These are phyloP conservation scores for Chloroceryle amazona DNA, from an alignment of 2,797 vertebrate species.

Conservation along the genomic window DNA sequence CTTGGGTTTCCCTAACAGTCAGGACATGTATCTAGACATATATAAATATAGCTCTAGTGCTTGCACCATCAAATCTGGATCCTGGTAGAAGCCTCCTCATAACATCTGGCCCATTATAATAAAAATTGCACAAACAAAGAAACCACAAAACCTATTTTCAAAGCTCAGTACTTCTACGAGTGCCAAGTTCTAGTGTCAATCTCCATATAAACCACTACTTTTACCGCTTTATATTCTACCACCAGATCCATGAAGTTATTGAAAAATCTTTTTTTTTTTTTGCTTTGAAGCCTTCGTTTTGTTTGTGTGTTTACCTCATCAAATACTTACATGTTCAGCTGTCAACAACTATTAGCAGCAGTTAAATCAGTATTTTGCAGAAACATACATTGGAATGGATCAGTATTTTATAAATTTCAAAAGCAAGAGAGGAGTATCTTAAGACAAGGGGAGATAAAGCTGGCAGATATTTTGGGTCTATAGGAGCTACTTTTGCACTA, in stretches of 20 bases:
- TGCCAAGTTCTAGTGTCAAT: neutral
- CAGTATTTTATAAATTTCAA: neutral
- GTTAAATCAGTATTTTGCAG: neutral
- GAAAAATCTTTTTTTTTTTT: neutral
- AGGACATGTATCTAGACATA: neutral
- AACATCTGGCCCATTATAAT: neutral
- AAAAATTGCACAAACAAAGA: neutral
- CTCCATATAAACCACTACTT: neutral
- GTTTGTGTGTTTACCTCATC: neutral
- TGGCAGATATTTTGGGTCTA: neutral
- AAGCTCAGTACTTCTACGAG: neutral
- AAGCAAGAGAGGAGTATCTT: neutral
- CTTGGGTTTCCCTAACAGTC: neutral
- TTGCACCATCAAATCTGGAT: neutral
- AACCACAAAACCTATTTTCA: neutral
- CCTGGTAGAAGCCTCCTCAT: neutral
- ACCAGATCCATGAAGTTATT: neutral
- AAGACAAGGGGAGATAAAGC: neutral
- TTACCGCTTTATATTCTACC: neutral
- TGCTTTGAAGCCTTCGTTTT: neutral
- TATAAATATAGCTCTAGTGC: neutral
- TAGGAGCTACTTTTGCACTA: neutral
- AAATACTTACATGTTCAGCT: neutral
- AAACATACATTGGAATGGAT: neutral
- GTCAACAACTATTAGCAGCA: neutral